phyloP scores from a whole-genome alignment of 2,113 vertebrate species.

The Ancistrus triradiatus region DNA sequence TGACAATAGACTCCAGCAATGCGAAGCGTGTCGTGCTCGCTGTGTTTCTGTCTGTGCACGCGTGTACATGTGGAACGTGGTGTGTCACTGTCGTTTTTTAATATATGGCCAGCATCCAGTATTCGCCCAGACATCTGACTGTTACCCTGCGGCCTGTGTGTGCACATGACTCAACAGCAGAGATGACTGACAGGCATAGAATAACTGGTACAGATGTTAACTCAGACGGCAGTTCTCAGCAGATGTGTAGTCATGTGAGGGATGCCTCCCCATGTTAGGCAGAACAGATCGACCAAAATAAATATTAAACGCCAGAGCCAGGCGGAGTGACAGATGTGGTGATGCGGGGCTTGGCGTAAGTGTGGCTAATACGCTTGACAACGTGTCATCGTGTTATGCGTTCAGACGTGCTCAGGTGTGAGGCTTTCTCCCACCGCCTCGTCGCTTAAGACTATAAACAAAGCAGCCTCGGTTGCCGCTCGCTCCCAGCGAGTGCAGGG shows the following conservation, averaged over 20 bases:
- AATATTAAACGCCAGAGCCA: constrained; percentile 65
- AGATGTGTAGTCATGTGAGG: constrained; percentile 66
- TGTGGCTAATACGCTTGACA: constrained; percentile 53
- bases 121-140: constrained; percentile 27
- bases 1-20: constrained; percentile 63
- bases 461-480: constrained; percentile 35
- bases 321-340: constrained; percentile 68
- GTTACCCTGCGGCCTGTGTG: constrained; percentile 41
- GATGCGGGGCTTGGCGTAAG: constrained; percentile 59
- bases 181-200: constrained; percentile 60
- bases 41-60: constrained; percentile 5
- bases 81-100: no score
- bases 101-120: not conserved
- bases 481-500: no score
- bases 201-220: constrained; percentile 68
- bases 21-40: no score
- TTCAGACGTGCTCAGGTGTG: constrained; percentile 45
- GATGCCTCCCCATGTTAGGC: constrained; percentile 66
- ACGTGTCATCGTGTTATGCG: constrained; percentile 45
- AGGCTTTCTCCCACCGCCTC: constrained; percentile 21
- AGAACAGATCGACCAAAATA: constrained; percentile 76
- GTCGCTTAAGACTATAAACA: constrained; percentile 39
- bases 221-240: constrained; percentile 63
- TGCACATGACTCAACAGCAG: constrained; percentile 37
- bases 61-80: not conserved